Evolutionary conservation across 2,888 invertebrate genomes (phyloP), one percentile per base, ranked within the genome.

Genomic region (Hesperia comma): DNA sequence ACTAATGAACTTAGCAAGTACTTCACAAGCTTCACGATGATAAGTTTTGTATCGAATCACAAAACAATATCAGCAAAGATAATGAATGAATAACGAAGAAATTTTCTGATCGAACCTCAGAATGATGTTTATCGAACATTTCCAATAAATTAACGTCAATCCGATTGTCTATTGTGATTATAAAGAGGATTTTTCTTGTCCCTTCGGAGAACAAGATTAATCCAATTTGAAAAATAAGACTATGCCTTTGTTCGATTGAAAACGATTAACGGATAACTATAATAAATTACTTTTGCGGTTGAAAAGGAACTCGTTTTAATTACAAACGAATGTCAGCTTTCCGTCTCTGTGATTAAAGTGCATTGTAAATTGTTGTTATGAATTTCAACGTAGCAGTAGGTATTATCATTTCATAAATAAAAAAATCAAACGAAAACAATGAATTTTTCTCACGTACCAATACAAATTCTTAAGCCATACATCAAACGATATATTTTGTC

Each of bases 91-190:
- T 58, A 58, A 64, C 63, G 57, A 63, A 57, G n/a, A 53, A 53
- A n/a, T 63, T 26, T 49, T 49, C 49, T 32, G 17, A 46, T 56
- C 49, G 15, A 14, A 12, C 40, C 33, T 17, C 56, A 51, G 21
- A 57, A 21, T 57, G 56, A 63, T 63, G 43, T 63, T 63, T 56
- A 63, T 63, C 63, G 63, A 37, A 51, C 63, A 63, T 57, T 63
- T 63, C 63, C 63, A 57, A 63, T 63, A 63, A 63, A 63, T 63
- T 63, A 63, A 56, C 57, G 63, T 57, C 57, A 57, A 57, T 57
- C 63, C 26, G 49, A 63, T 53, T 56, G 63, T 64, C 57, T 58
- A 51, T 49, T 58, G 63, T 63, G 63, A 64, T 64, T 64, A 64
- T 64, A 56, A 41, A 64, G 57, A 51, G 63, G 51, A 51, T 49